Percentiles rank a stretch among this genome's conserved stretches.
These are phyloP conservation scores for Cassiopea xamachana DNA, from an alignment of 30 jellyfish, hydroid and myxozoan genomes.

Conservation along the genomic window DNA sequence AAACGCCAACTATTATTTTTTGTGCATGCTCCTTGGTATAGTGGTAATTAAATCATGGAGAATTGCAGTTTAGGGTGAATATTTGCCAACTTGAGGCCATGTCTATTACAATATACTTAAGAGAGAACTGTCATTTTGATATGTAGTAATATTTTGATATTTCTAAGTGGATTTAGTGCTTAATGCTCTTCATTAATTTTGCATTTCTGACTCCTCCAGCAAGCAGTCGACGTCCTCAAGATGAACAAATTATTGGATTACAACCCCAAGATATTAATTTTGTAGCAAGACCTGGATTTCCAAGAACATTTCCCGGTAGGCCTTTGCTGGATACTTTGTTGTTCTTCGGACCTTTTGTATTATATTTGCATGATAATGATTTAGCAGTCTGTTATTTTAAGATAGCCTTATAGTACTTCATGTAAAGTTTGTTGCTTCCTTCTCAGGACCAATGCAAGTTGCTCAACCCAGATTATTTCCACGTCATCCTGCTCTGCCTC, in stretches of 20 bases:
- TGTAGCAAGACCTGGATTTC: slow-evolving; percentile 78
- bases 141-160: too few species aligned
- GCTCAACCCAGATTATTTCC: slow-evolving; percentile 74
- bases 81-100: too few species aligned
- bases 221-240: slow-evolving; percentile 89
- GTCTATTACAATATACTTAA: too few species aligned
- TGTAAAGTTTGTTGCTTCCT: not conserved
- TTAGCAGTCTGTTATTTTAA: not conserved
- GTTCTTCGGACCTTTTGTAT: not conserved
- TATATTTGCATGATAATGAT: not conserved
- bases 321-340: not conserved
- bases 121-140: too few species aligned
- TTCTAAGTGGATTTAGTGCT: too few species aligned
- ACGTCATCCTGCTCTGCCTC: slow-evolving; percentile 66
- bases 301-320: slow-evolving; percentile 86
- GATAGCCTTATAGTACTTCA: not conserved
- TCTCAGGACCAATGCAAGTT: slow-evolving; percentile 63
- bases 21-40: too few species aligned
- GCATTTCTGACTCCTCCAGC: slow-evolving; percentile 27
- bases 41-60: too few species aligned
- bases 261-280: slow-evolving; percentile 75
- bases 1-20: too few species aligned
- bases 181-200: too few species aligned
- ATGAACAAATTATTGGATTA: slow-evolving; percentile 45
- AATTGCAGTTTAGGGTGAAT: too few species aligned